These are phyloP conservation scores for Microtus obscurus DNA, from an alignment of 2,797 vertebrate genomes.

Conservation along the genomic window DNA sequence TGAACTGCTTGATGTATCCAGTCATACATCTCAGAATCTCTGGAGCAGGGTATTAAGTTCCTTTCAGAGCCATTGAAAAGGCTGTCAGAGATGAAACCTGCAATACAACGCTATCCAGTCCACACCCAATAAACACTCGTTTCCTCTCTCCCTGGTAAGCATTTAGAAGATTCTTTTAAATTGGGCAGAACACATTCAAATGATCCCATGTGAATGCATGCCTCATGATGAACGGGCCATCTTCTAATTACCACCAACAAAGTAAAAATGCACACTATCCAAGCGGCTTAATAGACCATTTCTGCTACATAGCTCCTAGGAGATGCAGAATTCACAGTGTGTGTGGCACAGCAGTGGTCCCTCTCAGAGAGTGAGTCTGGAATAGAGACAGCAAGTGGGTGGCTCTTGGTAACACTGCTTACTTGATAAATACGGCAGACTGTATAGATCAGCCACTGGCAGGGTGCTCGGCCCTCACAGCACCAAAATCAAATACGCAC, in stretches of 20 bases:
- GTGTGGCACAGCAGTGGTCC: not conserved
- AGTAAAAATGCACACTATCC: constrained; percentile 13
- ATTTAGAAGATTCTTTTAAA: constrained; percentile 42
- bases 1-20: not conserved
- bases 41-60: not conserved
- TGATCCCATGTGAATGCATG: constrained; percentile 20
- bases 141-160: constrained; percentile 29
- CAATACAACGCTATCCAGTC: not conserved
- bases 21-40: not conserved
- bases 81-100: not conserved
- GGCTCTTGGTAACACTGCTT: constrained; percentile 36
- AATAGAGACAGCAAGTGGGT: constrained; percentile 11
- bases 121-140: not conserved
- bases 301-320: not conserved
- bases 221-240: constrained; percentile 28
- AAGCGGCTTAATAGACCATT: not conserved
- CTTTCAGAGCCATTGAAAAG: constrained; percentile 6
- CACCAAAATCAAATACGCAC: constrained; percentile 42
- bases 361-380: not conserved
- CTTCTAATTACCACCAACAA: constrained; percentile 46
- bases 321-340: constrained; percentile 8
- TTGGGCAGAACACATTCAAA: constrained; percentile 6
- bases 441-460: constrained; percentile 43
- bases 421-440: constrained; percentile 29
- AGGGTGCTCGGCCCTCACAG: constrained; percentile 6